Percentiles rank a stretch among this genome's conserved stretches.
phyloP scores from a whole-genome alignment of 2,797 vertebrate species.

The Protonibea diacanthus region DNA sequence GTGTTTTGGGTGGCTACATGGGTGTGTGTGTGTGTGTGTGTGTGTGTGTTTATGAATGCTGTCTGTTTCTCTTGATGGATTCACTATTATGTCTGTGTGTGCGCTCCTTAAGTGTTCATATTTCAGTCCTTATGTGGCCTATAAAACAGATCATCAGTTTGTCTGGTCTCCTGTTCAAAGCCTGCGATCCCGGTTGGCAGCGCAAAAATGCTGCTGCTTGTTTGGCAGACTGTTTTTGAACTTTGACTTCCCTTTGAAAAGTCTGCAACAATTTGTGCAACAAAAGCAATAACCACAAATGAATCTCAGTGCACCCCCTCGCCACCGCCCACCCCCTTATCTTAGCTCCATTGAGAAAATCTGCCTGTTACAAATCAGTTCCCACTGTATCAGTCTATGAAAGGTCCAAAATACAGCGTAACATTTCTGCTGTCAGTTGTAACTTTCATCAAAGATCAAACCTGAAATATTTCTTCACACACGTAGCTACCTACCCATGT shows the following conservation, averaged over 20 bases:
- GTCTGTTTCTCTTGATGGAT: constrained; percentile 63
- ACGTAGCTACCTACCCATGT: not conserved
- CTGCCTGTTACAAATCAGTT: constrained; percentile 51
- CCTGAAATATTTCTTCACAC: constrained; percentile 6
- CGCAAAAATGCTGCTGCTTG: constrained; percentile 49
- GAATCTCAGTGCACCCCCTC: constrained; percentile 30
- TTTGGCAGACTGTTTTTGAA: constrained; percentile 62
- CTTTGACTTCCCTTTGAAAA: constrained; percentile 56
- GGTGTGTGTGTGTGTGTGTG: constrained; percentile 44
- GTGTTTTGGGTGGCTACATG: constrained; percentile 62
- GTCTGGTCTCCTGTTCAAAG: constrained; percentile 57
- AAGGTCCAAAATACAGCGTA: constrained; percentile 23
- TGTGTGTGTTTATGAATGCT: constrained; percentile 47
- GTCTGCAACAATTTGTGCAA: constrained; percentile 60
- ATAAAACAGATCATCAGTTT: constrained; percentile 50
- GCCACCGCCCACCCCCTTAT: constrained; percentile 16
- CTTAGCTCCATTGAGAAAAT: constrained; percentile 61
- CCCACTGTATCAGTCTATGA: constrained; percentile 47
- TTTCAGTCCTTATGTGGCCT: constrained; percentile 48
- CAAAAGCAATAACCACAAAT: constrained; percentile 58
- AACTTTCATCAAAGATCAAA: not conserved
- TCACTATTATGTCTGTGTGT: constrained; percentile 34
- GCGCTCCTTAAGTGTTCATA: constrained; percentile 53
- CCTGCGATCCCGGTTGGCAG: constrained; percentile 41
- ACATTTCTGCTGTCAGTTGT: constrained; percentile 35